Base-by-base conservation (phyloP, 2,113 vertebrate genomes). In the Oryzias melastigma region DNA sequence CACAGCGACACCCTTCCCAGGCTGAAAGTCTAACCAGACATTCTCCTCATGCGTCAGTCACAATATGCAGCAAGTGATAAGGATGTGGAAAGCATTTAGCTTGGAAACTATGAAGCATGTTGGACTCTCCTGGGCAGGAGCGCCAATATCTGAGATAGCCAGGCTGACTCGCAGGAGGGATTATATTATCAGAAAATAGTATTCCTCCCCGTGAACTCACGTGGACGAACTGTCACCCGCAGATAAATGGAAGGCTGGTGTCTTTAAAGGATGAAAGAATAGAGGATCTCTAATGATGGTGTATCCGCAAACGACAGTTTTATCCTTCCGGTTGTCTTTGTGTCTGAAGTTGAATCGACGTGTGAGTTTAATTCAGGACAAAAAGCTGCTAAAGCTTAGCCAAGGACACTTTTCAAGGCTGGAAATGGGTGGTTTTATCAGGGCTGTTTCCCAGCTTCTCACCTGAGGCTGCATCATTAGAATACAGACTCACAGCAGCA, bases 41-140 rank as follows among this genome's bases (percentile, higher is more conserved):
- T 22, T 55, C 55, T 29, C 49, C 42, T 49, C 15, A 18, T 44
- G 61, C 50, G 49, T 29, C 59, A 3, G 44, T 68, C 68, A 71
- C 86, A 88, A 84, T 87, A 65, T 88, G 85, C 82, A 80, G 52
- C 45, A 14, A 62, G 62, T 5, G 78, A 88, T 89, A 87, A 89
- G 83, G 52, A 78, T 7, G 20, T 62, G 75, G 58, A 61, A 67
- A 58, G 70, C 48, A 65, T 80, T 82, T 68, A 81, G 55, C 27
- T 69, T 50, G 16, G 71, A 51, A 67, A 64, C 70, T 62, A 72
- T 5, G 27, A 59, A 69, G 29, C 12, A 41, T 62, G 71, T 74
- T 73, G 54, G 62, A 67, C 63, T 78, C 75, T 85, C 72, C 70
- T 48, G 27, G 80, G 74, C 65, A 73, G 64, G 65, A 58, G 81